Evolutionary conservation across 1,140 invertebrate genomes (phyloP), one percentile per base, ranked within the genome.

Genomic region (Eurosta solidaginis): DNA sequence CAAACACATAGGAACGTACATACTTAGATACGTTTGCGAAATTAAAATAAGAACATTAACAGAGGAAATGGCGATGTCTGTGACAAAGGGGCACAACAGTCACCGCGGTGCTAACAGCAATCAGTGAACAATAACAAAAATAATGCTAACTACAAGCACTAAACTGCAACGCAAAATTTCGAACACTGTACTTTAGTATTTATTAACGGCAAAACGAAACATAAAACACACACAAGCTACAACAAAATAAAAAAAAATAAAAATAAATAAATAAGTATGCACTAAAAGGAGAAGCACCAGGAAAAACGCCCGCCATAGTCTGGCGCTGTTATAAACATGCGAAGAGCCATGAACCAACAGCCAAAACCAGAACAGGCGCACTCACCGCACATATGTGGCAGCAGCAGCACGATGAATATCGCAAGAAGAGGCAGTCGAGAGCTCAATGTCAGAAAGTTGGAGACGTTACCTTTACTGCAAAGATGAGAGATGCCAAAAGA

Each of bases 171-270:
- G n/a, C 40, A 74, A 45, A 74, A 47, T 74, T 74, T 47, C 10
- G 73, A 74, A 74, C 73, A 74, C 73, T 74, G 73, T 74, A 74
- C 73, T 74, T 74, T 74, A 74, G 73, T 44, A 33, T 74, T 74
- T 74, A 27, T 74, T 20, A 74, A 47, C 73, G 45, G 40, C 5
- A 27, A 29, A 74, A 20, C 22, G 9, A 25, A 42, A 74, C 44
- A 45, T 45, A 9, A 9, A 45, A 45, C 7, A 45, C 44, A 45
- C 44, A 45, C 17, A 45, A 45, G 44, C 7, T 45, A 74, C n/a
- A 22, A 44, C 20, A 74, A 74, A 68, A 68, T 45, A 17, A 74
- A 3, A 47, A 40, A 25, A 74, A 45, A 22, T 25, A 74, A 47
- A 74, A 74, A 74, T 47, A 74, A 74, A 47, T 45, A 42, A 42